Conservation (phyloP, 92 coral and sea anemone species). For the Diadumene lineata region DNA sequence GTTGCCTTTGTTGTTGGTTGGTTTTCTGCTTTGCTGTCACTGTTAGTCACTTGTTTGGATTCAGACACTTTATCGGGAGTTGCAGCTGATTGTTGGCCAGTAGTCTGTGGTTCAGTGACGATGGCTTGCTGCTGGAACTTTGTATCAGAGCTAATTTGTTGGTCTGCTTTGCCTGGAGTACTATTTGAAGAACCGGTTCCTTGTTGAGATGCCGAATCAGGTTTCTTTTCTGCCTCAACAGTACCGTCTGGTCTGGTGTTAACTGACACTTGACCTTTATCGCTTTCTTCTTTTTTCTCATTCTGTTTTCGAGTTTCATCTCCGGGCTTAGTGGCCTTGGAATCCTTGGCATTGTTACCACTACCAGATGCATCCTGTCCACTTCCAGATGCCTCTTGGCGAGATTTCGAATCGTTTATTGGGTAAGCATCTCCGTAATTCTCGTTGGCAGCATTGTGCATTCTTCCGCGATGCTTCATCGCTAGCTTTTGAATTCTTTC, state of each 20-base stretch:
- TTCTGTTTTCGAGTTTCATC: background rate
- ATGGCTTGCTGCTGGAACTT: background rate
- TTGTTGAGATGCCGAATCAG: background rate
- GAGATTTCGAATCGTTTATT: background rate
- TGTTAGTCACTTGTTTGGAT: background rate
- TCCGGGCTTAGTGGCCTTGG: background rate
- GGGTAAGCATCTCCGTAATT: background rate
- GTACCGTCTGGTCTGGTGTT: constrained; percentile 6
- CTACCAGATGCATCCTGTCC: constrained; percentile 20
- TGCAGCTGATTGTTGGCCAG: background rate
- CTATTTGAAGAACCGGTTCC: background rate
- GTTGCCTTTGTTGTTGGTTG: too few species aligned
- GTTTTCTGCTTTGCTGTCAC: background rate
- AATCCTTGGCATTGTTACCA: background rate
- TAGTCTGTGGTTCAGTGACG: background rate
- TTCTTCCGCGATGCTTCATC: constrained; percentile 13
- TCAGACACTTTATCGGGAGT: background rate
- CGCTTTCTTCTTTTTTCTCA: background rate
- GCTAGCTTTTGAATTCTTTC: constrained; percentile 10
- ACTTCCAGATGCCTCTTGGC: constrained; percentile 15
- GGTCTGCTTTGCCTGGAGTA: background rate
- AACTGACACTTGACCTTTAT: constrained; percentile 1
- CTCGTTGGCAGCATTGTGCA: background rate
- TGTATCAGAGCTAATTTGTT: background rate
- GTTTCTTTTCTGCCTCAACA: background rate